Conservation (phyloP, 2,888 invertebrate genomes). For the Oasisia sp. region DNA sequence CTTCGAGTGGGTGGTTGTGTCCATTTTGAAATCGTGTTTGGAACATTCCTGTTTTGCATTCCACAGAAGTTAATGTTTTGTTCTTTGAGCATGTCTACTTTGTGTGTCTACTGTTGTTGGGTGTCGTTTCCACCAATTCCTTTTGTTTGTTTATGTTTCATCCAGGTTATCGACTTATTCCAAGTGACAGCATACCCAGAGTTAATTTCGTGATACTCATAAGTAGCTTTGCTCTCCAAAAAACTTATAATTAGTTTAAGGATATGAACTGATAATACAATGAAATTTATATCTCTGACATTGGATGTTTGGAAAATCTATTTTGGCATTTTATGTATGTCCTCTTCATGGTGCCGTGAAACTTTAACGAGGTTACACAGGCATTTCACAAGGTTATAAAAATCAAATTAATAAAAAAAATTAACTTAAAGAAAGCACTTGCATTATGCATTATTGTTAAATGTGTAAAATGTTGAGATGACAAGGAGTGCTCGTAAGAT, state of each 20-base stretch:
- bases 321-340: background rate
- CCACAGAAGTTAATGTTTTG: background rate
- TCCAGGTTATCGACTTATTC: background rate
- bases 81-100: background rate
- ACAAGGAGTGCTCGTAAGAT: background rate
- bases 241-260: background rate
- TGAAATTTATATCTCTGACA: background rate
- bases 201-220: background rate
- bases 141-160: background rate
- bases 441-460: background rate
- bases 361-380: background rate
- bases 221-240: background rate
- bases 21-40: background rate
- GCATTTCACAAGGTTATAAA: background rate
- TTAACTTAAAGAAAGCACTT: background rate
- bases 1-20: background rate
- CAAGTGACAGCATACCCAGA: background rate
- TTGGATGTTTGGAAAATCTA: background rate
- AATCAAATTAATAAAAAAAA: background rate
- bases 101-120: background rate
- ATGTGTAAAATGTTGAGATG: background rate
- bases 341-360: background rate
- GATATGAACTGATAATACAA: no score
- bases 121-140: background rate
- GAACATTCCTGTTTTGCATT: background rate